A percentile compares a stretch with the other conserved stretches of the same genome.
Conservation (phyloP, 2,888 invertebrate genomes). For the Andrena marginata region DNA sequence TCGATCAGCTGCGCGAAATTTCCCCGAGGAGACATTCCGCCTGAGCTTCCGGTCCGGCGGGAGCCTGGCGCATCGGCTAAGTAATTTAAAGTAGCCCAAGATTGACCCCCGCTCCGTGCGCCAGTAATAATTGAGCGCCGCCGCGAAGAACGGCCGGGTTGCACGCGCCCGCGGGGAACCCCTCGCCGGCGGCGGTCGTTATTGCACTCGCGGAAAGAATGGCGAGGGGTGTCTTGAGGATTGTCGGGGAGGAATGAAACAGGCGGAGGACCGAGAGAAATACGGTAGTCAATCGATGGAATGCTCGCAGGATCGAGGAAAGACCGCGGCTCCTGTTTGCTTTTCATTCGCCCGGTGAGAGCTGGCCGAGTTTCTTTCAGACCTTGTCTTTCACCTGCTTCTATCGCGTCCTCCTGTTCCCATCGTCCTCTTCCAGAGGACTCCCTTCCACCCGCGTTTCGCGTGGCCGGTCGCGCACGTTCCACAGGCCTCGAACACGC, state of each 20-base stretch:
- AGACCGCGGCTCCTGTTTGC: slow-evolving; percentile 64
- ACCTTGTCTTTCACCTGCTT: background rate
- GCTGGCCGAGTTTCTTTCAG: slow-evolving; percentile 30
- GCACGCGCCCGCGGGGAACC: background rate
- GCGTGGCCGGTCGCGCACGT: background rate
- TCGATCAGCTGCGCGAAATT: slow-evolving; percentile 71
- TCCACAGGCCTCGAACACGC: background rate
- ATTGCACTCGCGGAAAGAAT: slow-evolving; percentile 65
- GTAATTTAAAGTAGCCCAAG: slow-evolving; percentile 75
- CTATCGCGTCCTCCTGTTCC: background rate
- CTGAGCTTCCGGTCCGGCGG: slow-evolving; percentile 60
- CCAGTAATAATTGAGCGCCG: slow-evolving; percentile 73
- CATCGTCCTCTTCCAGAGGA: slow-evolving; percentile 13
- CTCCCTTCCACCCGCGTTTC: background rate
- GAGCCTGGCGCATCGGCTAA: slow-evolving; percentile 62
- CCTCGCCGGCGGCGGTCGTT: slow-evolving; percentile 35
- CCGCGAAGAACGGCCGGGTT: too few relatives aligned
- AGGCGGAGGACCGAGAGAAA: slow-evolving; percentile 34
- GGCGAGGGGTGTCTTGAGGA: slow-evolving; percentile 58
- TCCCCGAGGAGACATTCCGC: slow-evolving; percentile 65
- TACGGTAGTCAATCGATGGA: slow-evolving; percentile 52
- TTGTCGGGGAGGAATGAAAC: slow-evolving; percentile 49
- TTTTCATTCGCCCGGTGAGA: slow-evolving; percentile 62
- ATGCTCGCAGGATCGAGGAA: slow-evolving; percentile 48
- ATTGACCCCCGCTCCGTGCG: slow-evolving; percentile 67